These are phyloP conservation scores for Equus quagga DNA, from an alignment of 2,113 vertebrate species.

Conservation along the genomic window DNA sequence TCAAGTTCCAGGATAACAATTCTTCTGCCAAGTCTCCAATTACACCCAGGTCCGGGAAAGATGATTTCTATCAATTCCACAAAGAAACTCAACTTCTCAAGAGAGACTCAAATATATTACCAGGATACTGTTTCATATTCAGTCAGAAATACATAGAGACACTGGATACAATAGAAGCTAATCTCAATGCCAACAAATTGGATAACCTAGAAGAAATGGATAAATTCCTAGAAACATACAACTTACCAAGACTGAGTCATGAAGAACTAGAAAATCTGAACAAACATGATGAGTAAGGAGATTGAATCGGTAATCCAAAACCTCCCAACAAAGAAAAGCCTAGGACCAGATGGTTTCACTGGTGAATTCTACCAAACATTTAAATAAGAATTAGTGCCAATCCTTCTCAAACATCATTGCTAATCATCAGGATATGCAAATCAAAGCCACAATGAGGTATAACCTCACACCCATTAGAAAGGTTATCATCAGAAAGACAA, in stretches of 20 bases:
- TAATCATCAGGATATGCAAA: background rate
- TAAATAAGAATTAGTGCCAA: background rate
- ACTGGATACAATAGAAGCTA: background rate
- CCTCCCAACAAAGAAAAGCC: background rate
- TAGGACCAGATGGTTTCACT: background rate
- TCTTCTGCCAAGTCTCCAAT: background rate
- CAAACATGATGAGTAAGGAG: background rate
- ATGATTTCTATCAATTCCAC: background rate
- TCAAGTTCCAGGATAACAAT: background rate
- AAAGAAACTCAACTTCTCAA: background rate
- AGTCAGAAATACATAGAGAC: background rate
- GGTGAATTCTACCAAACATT: background rate
- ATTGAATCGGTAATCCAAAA: background rate
- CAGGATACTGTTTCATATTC: background rate
- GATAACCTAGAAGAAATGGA: background rate
- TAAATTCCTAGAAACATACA: background rate
- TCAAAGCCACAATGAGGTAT: background rate
- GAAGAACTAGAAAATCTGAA: background rate
- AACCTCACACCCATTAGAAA: background rate
- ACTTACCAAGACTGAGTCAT: background rate
- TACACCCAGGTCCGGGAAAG: background rate
- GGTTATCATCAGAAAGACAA: background rate
- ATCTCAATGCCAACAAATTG: background rate
- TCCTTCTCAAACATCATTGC: background rate
- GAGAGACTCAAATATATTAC: slow-evolving; percentile 1